A percentile compares a stretch with the other conserved stretches of the same genome.
Conservation (phyloP, 2,888 invertebrate genomes). For the Plebejus argus region DNA sequence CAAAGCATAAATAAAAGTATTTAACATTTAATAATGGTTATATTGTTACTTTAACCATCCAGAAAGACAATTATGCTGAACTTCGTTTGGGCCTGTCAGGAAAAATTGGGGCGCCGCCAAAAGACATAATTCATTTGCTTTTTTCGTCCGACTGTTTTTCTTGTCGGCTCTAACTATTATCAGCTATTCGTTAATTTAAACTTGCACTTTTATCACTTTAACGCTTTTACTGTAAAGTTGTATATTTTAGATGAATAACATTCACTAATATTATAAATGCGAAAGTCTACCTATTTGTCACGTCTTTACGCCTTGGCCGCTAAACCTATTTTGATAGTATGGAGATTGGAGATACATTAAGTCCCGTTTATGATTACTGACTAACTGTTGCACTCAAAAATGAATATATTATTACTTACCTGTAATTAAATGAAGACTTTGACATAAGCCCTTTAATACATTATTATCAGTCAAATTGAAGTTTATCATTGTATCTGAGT, state of each 20-base stretch:
- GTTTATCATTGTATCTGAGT: too few species aligned
- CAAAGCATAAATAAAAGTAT: constrained; percentile 32
- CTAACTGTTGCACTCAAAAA: too few species aligned
- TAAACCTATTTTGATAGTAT: not conserved
- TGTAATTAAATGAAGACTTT: too few species aligned
- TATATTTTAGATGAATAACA: not conserved
- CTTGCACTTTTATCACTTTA: not conserved
- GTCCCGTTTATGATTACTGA: not conserved
- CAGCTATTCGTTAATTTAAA: constrained; percentile 6
- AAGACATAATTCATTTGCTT: constrained; percentile 42
- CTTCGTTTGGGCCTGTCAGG: constrained; percentile 38
- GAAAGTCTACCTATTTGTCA: not conserved
- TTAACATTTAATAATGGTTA: constrained; percentile 38
- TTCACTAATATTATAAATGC: not conserved
- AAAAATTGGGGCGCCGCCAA: constrained; percentile 40
- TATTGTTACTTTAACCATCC: constrained; percentile 39
- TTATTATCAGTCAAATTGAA: too few species aligned
- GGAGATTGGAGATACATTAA: not conserved
- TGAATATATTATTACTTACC: too few species aligned
- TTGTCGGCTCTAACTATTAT: constrained; percentile 19
- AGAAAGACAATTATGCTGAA: constrained; percentile 42
- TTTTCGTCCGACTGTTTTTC: constrained; percentile 37
- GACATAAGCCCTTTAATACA: too few species aligned
- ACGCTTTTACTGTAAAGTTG: not conserved
- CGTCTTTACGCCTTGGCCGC: not conserved